Evolutionary conservation across 2,113 vertebrate species (phyloP), one percentile per base, ranked within the genome.

Genomic region (Trogon melanurus): DNA sequence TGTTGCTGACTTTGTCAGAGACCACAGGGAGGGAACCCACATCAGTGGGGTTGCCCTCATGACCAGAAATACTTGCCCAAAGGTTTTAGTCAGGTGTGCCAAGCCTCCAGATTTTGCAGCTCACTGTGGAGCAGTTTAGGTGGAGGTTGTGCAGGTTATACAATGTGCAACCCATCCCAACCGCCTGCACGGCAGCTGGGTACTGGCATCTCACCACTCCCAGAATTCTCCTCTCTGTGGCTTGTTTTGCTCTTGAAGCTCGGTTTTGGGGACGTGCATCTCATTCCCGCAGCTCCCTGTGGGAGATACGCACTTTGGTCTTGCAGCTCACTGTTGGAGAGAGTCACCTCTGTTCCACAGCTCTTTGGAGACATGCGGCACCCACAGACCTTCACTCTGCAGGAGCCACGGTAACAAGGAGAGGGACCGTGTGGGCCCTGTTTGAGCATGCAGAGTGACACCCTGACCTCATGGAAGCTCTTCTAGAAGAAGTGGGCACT

Each of bases 151-250:
- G 12, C 44, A 47, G 58, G n/a, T 76, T 80, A 32, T 20, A 13
- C n/a, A 56, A 13, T 1, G 1, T 38, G 53, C 13, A 20, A 3
- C 2, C 4, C 22, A 9, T 62, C 79, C 50, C 50, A 80, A 30
- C 16, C n/a, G 23, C 45, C 18, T 23, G 50, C 0, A 0, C 26
- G 58, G 47, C 47, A 80, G 50, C 80, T 78, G 41, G 22, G 5
- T 87, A 53, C 75, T 70, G 88, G 61, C 45, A 72, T 60, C 61
- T 82, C 34, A 14, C 61, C 0, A 1, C 57, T 89, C 34, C 57
- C 53, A 16, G 21, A 78, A 23, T 45, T 70, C 32, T 60, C 44
- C 26, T 65, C 48, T 41, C 3, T 30, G 51, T 56, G 23, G n/a
- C 69, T 89, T 9, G 6, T 32, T 89, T 83, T 25, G 41, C 30